Base-by-base conservation (phyloP, 2,888 invertebrate species). In the Dolomedes plantarius region DNA sequence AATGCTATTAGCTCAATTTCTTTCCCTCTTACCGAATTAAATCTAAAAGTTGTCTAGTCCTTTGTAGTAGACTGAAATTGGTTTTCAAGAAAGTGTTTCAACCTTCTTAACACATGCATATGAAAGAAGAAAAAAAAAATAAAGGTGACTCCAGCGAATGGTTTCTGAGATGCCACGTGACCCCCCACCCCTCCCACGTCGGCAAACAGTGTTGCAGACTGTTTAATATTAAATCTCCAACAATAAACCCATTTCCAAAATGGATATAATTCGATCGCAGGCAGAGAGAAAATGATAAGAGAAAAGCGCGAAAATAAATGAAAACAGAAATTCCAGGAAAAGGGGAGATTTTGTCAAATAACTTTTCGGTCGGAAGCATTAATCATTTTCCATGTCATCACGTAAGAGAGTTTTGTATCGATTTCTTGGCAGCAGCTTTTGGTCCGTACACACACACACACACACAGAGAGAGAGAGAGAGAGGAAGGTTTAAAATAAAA, bases 351-450 rank as follows among this genome's bases (percentile, higher is more conserved):
- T 56, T 56, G 56, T 56, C 56, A 56, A 56, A 56, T 56, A 56
- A 56, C 56, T 56, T 56, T 56, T 56, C 56, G 23, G 56, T 56
- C 6, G 23, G 11, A 11, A 56, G 56, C 56, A 56, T 56, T 56
- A 56, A 56, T 56, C 56, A 56, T 56, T 56, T 56, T 19, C 56
- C 23, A 6, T 56, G 56, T 56, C 56, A 56, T 56, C 56, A 23
- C 56, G 56, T 56, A 56, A 56, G 56, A 46, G 41, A 56, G 56
- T 56, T 56, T 56, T 56, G 56, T 56, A 56, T 56, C 23, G 56
- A 56, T 56, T 56, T 56, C 56, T 56, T 56, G 56, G 23, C 56
- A 23, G 1, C 56, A 56, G 56, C 3, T n/a, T 23, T 56, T n/a
- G n/a, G n/a, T n/a, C n/a, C n/a, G n/a, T n/a, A n/a, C n/a, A n/a